Base-by-base conservation (phyloP, 2,113 vertebrate genomes). In the Mus spicilegus region DNA sequence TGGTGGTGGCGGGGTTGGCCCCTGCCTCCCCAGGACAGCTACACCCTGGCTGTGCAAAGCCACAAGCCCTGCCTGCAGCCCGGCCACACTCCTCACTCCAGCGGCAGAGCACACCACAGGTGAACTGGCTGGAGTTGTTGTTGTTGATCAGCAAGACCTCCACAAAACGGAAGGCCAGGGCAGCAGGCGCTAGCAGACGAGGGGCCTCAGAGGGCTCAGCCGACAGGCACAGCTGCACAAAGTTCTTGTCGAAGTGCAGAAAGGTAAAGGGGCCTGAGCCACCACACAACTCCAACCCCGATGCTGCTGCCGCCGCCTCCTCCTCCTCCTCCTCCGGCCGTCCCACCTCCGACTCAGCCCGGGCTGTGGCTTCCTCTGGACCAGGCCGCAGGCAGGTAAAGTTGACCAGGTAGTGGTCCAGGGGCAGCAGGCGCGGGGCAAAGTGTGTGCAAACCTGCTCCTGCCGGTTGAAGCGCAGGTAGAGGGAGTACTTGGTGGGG, bases 401-500 rank as follows among this genome's bases (percentile, higher is more conserved):
- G 98, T 99, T 99, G 98, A 99, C 98, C 96, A 99, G 98, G 98
- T 99, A 99, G 97, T 99, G 99, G 97, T 99, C 99, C 87, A 99
- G 98, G 22, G 99, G 99, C 97, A 99, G 99, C 93, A 99, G 99
- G 98, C 99, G 99, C 92, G 99, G 99, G 70, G 99, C 99, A 98
- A 99, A 99, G 97, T 99, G 99, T 90, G 98, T 97, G 97, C 99
- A 99, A 96, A 99, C 99, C 97, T 99, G 98, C 70, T 99, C 99
- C 97, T 99, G 99, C 89, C 99, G 99, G 97, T 99, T 99, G 98
- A 99, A 99, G 97, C 99, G 99, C 97, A 99, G 99, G 98, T 99
- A 99, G 97, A 99, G 99, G 85, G 99, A 99, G 98, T 99, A 99
- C 97, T 99, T 99, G 98, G 99, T 99, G 96, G 99, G 99, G 97